Conservation (phyloP, 2,113 vertebrate species). For the Fregata magnificens region DNA sequence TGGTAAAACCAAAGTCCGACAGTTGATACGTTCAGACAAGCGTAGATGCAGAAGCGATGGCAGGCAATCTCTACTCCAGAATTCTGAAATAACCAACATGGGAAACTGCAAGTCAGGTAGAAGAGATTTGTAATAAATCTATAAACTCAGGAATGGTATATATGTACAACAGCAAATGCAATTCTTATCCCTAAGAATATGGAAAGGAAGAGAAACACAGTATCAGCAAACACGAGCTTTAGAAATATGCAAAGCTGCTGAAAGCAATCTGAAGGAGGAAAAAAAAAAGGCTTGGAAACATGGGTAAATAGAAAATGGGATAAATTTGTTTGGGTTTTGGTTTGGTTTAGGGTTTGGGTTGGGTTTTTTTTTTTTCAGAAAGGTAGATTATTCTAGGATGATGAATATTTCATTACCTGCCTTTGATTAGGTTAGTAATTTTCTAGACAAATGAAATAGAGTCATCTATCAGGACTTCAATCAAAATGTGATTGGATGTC, state of each 20-base stretch:
- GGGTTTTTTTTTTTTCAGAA: background rate
- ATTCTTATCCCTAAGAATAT: background rate
- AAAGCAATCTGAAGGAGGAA: background rate
- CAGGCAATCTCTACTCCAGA: background rate
- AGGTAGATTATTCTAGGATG: background rate
- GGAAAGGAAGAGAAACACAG: background rate
- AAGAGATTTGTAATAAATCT: background rate
- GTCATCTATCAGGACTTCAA: background rate
- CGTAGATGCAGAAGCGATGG: fast-evolving
- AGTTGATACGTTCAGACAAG: background rate
- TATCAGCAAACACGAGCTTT: background rate
- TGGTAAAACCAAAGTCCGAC: background rate
- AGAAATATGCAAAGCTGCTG: background rate
- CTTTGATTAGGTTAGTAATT: slow-evolving; percentile 35
- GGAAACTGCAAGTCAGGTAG: background rate
- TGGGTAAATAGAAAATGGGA: background rate
- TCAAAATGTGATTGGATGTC: background rate
- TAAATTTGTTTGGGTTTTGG: background rate
- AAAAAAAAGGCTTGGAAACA: background rate
- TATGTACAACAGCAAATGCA: background rate
- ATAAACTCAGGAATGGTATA: background rate
- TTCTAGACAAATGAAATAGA: background rate
- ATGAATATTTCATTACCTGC: slow-evolving; percentile 5
- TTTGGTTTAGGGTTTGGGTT: too few relatives aligned
- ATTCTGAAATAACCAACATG: background rate